Evolutionary conservation across 2,888 invertebrate genomes (phyloP).

Genomic region (Phytoseiulus persimilis): DNA sequence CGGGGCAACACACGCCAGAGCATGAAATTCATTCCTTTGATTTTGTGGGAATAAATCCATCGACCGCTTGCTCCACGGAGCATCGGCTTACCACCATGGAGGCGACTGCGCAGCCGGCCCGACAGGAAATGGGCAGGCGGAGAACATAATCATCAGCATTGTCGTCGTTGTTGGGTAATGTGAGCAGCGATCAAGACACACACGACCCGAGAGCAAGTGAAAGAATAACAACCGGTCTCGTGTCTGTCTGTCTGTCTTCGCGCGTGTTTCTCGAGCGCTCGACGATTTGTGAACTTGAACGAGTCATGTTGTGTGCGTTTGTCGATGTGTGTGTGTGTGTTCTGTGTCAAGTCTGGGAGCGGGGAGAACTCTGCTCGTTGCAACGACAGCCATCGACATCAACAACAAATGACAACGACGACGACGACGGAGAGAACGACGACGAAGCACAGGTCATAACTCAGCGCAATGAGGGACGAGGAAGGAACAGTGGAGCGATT

Average conservation of each 20-base stretch:
- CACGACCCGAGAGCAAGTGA: neutral
- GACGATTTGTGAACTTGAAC: slow-evolving; percentile 5
- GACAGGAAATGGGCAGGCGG: neutral
- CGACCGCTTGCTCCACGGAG: neutral
- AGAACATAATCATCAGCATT: neutral
- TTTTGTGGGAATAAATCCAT: neutral
- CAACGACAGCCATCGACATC: neutral
- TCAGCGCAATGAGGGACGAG: neutral
- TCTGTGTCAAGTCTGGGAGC: neutral
- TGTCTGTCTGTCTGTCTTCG: neutral
- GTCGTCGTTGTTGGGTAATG: neutral
- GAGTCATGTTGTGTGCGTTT: neutral
- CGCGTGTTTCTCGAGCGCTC: neutral
- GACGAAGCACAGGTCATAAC: neutral
- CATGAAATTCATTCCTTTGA: neutral
- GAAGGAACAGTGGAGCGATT: neutral
- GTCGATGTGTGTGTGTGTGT: neutral
- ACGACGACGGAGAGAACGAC: neutral
- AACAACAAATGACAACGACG: neutral
- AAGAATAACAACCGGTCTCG: neutral
- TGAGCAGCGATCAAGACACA: neutral
- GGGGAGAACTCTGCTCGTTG: neutral
- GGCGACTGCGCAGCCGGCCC: neutral
- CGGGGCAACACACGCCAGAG: neutral
- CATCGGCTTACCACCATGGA: neutral